Conservation (phyloP, 2,888 invertebrate genomes). For the Dasypolia templi region DNA sequence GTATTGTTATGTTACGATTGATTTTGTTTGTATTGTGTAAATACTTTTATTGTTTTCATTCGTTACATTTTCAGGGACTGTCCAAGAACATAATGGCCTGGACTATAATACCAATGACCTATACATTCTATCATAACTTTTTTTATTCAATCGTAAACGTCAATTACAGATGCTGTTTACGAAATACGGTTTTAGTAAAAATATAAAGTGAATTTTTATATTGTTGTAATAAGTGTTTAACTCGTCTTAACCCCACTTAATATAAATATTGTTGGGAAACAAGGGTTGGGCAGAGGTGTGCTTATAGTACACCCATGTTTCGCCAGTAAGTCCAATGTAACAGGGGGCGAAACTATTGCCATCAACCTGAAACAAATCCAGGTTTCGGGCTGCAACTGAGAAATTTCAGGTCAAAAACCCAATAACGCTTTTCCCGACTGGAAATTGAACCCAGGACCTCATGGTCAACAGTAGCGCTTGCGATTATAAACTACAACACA, state of each 20-base stretch:
- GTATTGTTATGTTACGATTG: too few species aligned
- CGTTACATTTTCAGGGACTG: not conserved
- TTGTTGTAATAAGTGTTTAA: not conserved
- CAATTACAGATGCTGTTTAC: not conserved
- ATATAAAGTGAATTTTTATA: not conserved
- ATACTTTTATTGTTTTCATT: not conserved
- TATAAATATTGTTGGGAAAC: too few species aligned
- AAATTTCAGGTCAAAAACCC: not conserved
- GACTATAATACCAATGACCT: not conserved
- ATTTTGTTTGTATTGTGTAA: too few species aligned
- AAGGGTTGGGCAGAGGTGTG: not conserved
- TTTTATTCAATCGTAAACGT: not conserved
- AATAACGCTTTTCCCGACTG: too few species aligned
- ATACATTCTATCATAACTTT: not conserved
- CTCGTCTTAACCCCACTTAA: not conserved
- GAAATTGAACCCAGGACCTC: too few species aligned
- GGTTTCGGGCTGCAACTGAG: not conserved
- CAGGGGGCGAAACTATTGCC: too few species aligned
- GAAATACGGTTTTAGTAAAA: constrained; percentile 18
- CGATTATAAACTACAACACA: too few species aligned
- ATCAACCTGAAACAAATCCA: not conserved
- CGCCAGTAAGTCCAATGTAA: not conserved
- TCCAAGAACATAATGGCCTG: not conserved
- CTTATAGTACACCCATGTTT: not conserved
- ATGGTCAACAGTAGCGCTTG: not conserved